Conservation (phyloP, 1,140 invertebrate species). For the Panagrolaimus sp. region DNA sequence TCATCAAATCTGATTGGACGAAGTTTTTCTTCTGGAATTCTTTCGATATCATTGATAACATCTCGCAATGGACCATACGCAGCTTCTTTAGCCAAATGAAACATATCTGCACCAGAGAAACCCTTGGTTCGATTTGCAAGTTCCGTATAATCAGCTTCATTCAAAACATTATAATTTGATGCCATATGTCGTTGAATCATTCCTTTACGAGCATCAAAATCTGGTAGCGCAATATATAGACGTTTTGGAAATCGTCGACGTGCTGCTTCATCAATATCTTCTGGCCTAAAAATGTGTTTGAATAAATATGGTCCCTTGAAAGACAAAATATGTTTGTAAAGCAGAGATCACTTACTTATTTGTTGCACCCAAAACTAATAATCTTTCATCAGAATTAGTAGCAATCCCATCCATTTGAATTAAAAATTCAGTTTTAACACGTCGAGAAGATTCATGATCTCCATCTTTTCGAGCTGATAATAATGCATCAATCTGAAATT, state of each 20-base stretch:
- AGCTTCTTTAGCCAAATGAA: slow-evolving; percentile 40
- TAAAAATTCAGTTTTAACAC: slow-evolving; percentile 89
- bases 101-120: slow-evolving; percentile 49
- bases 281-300: slow-evolving; percentile 63
- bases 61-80: slow-evolving; percentile 45
- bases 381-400: slow-evolving; percentile 75
- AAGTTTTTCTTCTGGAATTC: slow-evolving; percentile 30
- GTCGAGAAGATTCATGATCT: slow-evolving; percentile 81
- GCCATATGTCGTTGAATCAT: slow-evolving; percentile 72
- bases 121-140: slow-evolving; percentile 71
- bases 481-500: slow-evolving; percentile 79
- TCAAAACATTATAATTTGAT: slow-evolving; percentile 72
- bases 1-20: slow-evolving; percentile 17
- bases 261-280: slow-evolving; percentile 88
- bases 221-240: slow-evolving; percentile 85
- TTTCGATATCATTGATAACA: slow-evolving; percentile 36
- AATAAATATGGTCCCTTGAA: too few relatives aligned
- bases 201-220: slow-evolving; percentile 70
- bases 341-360: slow-evolving; percentile 68
- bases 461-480: slow-evolving; percentile 76
- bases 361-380: slow-evolving; percentile 92
- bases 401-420: slow-evolving; percentile 74
- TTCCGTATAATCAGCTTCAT: slow-evolving; percentile 68
- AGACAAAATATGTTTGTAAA: too few relatives aligned
- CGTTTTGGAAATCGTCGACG: slow-evolving; percentile 80